Conservation (phyloP, 2,888 invertebrate species). For the Mimumesa dahlbomi region DNA sequence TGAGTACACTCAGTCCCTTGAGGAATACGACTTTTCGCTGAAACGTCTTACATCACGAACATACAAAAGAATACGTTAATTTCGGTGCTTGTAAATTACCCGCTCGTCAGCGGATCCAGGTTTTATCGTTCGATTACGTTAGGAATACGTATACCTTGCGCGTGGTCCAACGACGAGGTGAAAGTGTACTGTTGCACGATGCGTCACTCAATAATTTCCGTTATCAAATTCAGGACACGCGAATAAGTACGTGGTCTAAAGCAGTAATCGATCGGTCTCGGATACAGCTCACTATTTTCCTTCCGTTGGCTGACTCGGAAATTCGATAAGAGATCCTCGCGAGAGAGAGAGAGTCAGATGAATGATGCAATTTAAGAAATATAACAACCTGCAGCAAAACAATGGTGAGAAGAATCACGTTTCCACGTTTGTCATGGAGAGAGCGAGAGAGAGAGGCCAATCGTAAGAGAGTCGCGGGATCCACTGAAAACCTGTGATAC, state of each 20-base stretch:
- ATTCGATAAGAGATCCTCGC: neutral
- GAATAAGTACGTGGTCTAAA: neutral
- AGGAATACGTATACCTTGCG: neutral
- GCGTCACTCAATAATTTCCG: slow-evolving; percentile 43
- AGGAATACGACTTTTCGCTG: no score
- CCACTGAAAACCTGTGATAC: slow-evolving; percentile 50
- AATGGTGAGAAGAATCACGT: slow-evolving; percentile 51
- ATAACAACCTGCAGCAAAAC: slow-evolving; percentile 21
- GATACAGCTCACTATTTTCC: neutral
- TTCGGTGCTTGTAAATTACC: neutral
- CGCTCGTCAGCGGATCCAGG: no score
- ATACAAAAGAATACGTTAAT: neutral
- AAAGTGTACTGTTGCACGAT: slow-evolving; percentile 47
- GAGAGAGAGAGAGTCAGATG: neutral
- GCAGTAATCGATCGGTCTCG: neutral
- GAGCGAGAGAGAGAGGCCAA: no score
- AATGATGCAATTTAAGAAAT: slow-evolving; percentile 37
- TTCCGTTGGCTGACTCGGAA: neutral
- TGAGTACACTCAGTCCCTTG: no score
- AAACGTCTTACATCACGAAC: neutral
- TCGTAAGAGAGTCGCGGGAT: slow-evolving; percentile 24
- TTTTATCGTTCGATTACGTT: no score
- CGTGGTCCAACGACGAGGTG: slow-evolving; percentile 58
- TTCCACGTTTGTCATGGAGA: slow-evolving; percentile 37
- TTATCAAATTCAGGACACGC: slow-evolving; percentile 49